Conservation (phyloP, 2,113 vertebrate species). For the Nestor notabilis region DNA sequence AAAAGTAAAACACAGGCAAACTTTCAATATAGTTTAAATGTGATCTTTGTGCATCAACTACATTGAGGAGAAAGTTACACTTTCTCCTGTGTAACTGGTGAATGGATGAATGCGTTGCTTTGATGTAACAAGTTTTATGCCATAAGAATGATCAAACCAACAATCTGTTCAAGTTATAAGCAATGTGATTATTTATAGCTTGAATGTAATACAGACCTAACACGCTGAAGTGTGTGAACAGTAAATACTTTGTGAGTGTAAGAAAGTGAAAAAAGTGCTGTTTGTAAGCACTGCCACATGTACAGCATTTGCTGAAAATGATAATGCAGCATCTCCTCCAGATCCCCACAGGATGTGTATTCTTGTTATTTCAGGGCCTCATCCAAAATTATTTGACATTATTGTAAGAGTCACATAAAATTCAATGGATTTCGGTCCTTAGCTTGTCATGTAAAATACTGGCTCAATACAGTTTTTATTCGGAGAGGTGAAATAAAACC, state of each 20-base stretch:
- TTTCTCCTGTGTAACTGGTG: not conserved
- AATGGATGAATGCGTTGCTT: constrained; percentile 3
- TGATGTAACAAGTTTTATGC: constrained; percentile 32
- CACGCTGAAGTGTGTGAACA: constrained; percentile 50
- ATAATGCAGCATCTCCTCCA: not conserved
- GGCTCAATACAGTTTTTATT: not conserved
- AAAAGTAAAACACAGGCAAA: not conserved
- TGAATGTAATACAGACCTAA: constrained; percentile 6
- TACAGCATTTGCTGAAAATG: not conserved
- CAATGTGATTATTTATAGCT: constrained; percentile 54
- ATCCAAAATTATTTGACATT: constrained; percentile 30
- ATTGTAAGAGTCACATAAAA: not conserved
- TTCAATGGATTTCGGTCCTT: not conserved
- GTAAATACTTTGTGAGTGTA: constrained; percentile 40
- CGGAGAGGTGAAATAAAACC: constrained; percentile 31
- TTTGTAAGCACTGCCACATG: constrained; percentile 56
- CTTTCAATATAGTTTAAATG: not conserved
- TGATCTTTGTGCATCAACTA: not conserved
- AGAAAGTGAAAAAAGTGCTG: constrained; percentile 46
- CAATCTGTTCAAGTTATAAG: constrained; percentile 37
- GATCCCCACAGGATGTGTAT: constrained; percentile 31
- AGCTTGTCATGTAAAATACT: constrained; percentile 36
- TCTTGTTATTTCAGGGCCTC: constrained; percentile 15
- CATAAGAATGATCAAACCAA: constrained; percentile 31
- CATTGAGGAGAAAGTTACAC: not conserved